Evolutionary conservation across 1,140 invertebrate genomes (phyloP).

Genomic region (Orchestia grillus): DNA sequence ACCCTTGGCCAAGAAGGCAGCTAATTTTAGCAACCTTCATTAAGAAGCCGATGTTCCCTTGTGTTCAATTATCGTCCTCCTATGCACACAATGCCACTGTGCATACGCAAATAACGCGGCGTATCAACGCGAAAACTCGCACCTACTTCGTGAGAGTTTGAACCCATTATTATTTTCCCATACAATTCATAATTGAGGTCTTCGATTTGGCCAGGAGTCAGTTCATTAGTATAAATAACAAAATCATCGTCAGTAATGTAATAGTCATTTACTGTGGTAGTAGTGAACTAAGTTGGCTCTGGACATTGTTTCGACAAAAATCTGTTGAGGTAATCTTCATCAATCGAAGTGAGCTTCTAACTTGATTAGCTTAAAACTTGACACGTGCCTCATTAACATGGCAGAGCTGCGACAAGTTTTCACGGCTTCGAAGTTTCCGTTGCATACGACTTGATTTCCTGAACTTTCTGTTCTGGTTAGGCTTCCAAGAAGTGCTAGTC

Average conservation of each 20-base stretch:
- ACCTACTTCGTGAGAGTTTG: too few relatives aligned
- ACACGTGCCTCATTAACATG: background rate
- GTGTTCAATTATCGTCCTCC: too few relatives aligned
- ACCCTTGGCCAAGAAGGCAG: too few relatives aligned
- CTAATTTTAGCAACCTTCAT: too few relatives aligned
- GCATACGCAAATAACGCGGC: too few relatives aligned
- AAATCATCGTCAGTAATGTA: background rate
- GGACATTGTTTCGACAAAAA: background rate
- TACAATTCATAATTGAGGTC: background rate
- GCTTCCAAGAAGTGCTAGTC: background rate
- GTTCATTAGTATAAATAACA: background rate
- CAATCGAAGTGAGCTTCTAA: background rate
- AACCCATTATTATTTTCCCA: background rate
- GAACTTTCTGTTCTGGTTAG: background rate
- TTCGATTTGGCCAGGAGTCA: background rate
- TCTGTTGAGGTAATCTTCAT: background rate
- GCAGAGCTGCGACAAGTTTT: background rate
- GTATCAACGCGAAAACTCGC: too few relatives aligned
- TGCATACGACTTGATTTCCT: background rate
- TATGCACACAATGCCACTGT: too few relatives aligned
- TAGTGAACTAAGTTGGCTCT: too few relatives aligned
- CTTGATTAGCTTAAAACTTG: background rate
- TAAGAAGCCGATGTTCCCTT: too few relatives aligned
- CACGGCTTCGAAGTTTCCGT: background rate
- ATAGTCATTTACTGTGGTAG: background rate